A percentile compares a stretch with the other conserved stretches of the same genome.
Evolutionary conservation across 2,888 invertebrate species (phyloP).

Genomic region (Andrena bucephala): DNA sequence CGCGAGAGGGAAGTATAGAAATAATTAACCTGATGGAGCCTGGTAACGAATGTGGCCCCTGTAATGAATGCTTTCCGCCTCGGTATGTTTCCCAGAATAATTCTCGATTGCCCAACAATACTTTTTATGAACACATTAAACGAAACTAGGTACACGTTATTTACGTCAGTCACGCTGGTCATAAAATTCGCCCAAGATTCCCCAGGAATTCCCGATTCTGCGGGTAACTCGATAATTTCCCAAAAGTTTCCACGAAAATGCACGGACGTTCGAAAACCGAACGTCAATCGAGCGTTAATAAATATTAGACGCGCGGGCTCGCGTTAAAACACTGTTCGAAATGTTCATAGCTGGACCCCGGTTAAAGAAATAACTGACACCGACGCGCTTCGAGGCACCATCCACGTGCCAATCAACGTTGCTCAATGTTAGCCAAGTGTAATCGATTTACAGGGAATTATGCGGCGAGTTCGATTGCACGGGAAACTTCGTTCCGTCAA

Average conservation of each 20-base stretch:
- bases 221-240: neutral
- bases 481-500: neutral
- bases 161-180: neutral
- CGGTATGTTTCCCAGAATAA: neutral
- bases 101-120: neutral
- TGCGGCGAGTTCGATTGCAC: slow-evolving; percentile 5
- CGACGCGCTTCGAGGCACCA: neutral
- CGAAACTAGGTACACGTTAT: neutral
- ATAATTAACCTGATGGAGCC: neutral
- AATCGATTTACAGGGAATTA: slow-evolving; percentile 7
- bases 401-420: neutral
- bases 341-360: neutral
- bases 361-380: too few species aligned
- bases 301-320: neutral
- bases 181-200: neutral
- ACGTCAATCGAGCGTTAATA: neutral
- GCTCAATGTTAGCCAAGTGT: neutral
- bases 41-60: neutral
- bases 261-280: neutral
- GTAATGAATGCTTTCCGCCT: neutral
- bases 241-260: neutral
- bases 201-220: neutral
- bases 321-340: neutral
- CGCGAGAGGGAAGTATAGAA: neutral
- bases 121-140: neutral